phyloP scores from a whole-genome alignment of 2,113 vertebrate species.

The Chitala chitala region DNA sequence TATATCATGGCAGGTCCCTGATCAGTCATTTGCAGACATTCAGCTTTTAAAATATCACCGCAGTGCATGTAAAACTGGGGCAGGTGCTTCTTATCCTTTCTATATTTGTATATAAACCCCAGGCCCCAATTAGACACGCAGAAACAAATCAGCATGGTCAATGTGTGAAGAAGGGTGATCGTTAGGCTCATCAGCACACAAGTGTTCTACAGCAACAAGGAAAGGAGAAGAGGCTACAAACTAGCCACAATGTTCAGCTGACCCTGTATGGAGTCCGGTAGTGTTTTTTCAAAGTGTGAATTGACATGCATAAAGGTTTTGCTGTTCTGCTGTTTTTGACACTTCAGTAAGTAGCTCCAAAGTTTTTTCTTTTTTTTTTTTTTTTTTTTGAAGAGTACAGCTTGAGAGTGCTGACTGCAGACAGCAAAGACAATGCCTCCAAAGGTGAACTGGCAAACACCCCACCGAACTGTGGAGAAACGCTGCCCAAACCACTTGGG shows the following conservation, averaged over 20 bases:
- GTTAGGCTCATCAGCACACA: neutral
- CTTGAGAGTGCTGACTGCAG: no score
- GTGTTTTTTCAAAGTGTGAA: neutral
- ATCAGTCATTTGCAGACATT: conserved; percentile 2
- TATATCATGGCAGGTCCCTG: conserved; percentile 19
- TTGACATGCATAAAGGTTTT: no score
- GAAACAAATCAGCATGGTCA: conserved; percentile 22
- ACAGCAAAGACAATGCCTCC: no score
- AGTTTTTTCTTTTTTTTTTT: no score
- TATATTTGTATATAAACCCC: conserved; percentile 38
- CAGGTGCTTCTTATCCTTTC: conserved; percentile 4
- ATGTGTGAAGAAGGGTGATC: conserved; percentile 7
- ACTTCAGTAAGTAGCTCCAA: no score
- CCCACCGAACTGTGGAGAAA: no score
- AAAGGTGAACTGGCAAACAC: neutral
- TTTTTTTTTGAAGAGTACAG: no score
- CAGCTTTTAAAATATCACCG: conserved; percentile 1
- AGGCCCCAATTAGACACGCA: conserved; percentile 31
- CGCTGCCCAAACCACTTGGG: no score
- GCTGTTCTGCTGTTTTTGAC: no score
- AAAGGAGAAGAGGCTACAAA: neutral
- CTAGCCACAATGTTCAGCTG: no score
- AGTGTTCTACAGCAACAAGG: neutral
- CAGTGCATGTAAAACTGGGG: neutral
- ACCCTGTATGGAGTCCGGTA: neutral